These are phyloP conservation scores for Diprion similis DNA, from an alignment of 1,140 invertebrate genomes.

Conservation along the genomic window DNA sequence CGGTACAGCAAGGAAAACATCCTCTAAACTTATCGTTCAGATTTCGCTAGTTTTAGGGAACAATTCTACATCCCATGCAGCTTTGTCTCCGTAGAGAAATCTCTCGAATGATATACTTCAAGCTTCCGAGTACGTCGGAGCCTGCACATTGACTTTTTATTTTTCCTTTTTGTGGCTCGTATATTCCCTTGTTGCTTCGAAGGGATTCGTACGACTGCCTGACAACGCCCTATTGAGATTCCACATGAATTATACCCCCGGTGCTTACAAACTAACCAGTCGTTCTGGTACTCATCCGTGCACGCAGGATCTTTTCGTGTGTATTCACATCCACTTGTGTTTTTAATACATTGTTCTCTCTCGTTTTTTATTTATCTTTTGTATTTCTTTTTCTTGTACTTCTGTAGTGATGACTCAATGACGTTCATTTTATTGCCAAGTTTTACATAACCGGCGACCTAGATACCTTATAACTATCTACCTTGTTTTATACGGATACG, in stretches of 20 bases:
- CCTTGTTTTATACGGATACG: too few relatives aligned
- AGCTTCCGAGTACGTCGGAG: too few relatives aligned
- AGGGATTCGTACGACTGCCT: not conserved
- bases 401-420: not conserved
- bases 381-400: not conserved
- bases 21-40: too few relatives aligned
- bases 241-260: not conserved
- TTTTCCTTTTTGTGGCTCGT: too few relatives aligned
- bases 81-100: too few relatives aligned
- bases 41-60: too few relatives aligned
- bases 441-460: not conserved
- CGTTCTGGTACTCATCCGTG: not conserved
- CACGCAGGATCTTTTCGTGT: not conserved
- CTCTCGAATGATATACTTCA: too few relatives aligned
- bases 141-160: too few relatives aligned
- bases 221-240: constrained; percentile 1
- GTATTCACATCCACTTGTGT: not conserved
- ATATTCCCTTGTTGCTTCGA: not conserved
- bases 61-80: too few relatives aligned
- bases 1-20: too few relatives aligned
- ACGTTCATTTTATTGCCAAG: not conserved
- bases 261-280: not conserved
- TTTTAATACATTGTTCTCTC: too few relatives aligned
- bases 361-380: not conserved
- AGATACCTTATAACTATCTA: too few relatives aligned